A percentile compares a stretch with the other conserved stretches of the same genome.
These are phyloP conservation scores for Lysiphlebus fabarum DNA, from an alignment of 1,140 invertebrate species.

Conservation along the genomic window DNA sequence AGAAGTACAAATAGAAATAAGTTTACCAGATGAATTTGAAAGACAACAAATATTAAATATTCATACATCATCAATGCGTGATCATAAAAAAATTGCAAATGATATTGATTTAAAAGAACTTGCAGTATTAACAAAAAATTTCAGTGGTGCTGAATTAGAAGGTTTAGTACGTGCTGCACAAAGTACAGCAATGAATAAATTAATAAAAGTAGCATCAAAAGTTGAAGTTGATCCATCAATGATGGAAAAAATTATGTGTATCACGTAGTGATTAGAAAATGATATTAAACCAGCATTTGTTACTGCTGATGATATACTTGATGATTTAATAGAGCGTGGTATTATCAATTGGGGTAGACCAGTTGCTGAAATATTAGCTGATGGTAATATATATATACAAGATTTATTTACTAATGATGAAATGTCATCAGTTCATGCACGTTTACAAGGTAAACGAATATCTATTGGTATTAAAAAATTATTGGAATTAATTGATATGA, in stretches of 20 bases:
- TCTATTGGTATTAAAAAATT: constrained; percentile 96
- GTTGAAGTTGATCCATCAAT: constrained; percentile 96
- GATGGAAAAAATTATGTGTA: constrained; percentile 90
- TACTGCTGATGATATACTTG: constrained; percentile 79
- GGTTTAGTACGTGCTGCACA: constrained; percentile 96
- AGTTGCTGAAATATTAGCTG: constrained; percentile 81
- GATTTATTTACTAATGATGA: too few species aligned
- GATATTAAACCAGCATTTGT: constrained; percentile 99
- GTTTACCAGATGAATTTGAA: constrained; percentile 87
- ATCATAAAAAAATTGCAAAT: constrained; percentile 82
- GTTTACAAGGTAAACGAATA: constrained; percentile 74
- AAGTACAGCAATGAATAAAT: constrained; percentile 96
- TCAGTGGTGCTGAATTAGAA: constrained; percentile 98
- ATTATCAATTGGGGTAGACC: constrained; percentile 92
- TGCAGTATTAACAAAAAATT: constrained; percentile 91
- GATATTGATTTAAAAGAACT: constrained; percentile 90
- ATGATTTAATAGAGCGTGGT: constrained; percentile 78
- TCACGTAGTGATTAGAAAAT: constrained; percentile 86
- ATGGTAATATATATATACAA: constrained; percentile 87
- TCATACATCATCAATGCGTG: constrained; percentile 89
- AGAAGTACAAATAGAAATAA: constrained; percentile 99
- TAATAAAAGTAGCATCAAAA: constrained; percentile 94
- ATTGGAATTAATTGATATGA: constrained; percentile 86
- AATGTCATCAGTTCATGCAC: constrained; percentile 70
- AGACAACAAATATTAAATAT: constrained; percentile 94